phyloP scores from a whole-genome alignment of 2,797 vertebrate species.

The Protonibea diacanthus region DNA sequence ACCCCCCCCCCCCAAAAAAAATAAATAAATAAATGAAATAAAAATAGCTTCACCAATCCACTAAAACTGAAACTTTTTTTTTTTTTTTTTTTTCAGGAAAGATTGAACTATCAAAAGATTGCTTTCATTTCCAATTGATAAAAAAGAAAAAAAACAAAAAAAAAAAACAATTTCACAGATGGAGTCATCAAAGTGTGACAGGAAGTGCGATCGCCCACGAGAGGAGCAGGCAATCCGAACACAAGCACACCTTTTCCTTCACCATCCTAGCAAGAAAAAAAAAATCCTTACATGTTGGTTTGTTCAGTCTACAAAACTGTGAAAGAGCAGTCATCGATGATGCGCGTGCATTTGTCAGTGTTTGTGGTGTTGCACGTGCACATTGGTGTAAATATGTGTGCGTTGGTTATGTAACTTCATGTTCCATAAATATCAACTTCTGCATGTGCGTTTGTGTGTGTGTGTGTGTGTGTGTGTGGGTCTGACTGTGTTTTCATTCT shows the following conservation, averaged over 20 bases:
- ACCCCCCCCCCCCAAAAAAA: no score
- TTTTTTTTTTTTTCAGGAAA: background rate
- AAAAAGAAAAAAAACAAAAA: background rate
- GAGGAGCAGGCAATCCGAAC: background rate
- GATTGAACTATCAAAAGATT: conserved; percentile 5
- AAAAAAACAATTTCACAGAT: conserved; percentile 7
- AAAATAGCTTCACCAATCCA: background rate
- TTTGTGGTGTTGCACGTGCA: background rate
- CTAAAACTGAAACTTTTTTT: background rate
- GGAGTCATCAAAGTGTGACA: conserved; percentile 9
- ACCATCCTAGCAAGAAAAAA: background rate
- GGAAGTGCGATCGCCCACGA: background rate
- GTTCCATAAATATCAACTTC: background rate
- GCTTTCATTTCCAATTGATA: background rate
- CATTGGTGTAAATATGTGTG: background rate
- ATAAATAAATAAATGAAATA: background rate
- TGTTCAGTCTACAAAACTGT: background rate
- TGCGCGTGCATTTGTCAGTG: no score
- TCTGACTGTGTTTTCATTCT: conserved; percentile 2
- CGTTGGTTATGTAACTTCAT: background rate
- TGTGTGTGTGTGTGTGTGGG: conserved; percentile 2
- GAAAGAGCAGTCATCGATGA: no score
- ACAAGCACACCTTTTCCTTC: background rate
- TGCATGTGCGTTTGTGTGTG: background rate
- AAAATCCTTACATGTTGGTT: background rate